Base-by-base conservation (phyloP, 2,888 invertebrate genomes). In the Troglohyphantes excavatus region DNA sequence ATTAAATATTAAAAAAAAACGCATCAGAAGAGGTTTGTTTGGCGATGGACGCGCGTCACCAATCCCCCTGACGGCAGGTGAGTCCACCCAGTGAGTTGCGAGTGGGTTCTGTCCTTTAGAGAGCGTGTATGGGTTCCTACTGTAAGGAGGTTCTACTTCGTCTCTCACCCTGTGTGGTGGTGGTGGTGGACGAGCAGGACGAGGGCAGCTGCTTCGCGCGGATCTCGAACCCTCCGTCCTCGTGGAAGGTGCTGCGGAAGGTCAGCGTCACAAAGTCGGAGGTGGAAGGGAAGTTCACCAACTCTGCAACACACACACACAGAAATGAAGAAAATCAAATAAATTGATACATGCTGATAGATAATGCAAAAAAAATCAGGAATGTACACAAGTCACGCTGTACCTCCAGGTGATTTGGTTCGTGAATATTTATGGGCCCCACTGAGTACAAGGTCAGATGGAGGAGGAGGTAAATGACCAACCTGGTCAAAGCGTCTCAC, bases 161-260 rank as follows among this genome's bases (percentile, higher is more conserved):
- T 33, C 33, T 6, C 53, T 61, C 59, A 82, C 81, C 59, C 19
- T 67, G 63, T n/a, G n/a, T n/a, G 0, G 75, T 81, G 0, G 65
- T 73, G 7, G n/a, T 46, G 65, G 39, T 53, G 21, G 27, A 68
- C 9, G 59, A 23, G 27, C 92, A 92, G 23, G 90, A 91, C 46
- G 82, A 75, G 1, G 76, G 86, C 17, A 91, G 7, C 59, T 92
- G 92, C 9, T 78, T 91, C 7, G 91, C 67, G 67, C 86, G 33
- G 0, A 91, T 91, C 27, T 87, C 82, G 72, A 92, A 92, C 27
- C 92, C 92, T 6, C 91, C 86, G 26, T 85, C 73, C 33, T 83
- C 86, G 46, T 82, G 79, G 21, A 85, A 83, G 7, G 70, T 76
- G 67, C 90, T 90, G 11, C 68, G 68, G 65, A 91, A 91, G n/a